Conservation (phyloP, 2,113 vertebrate species). For the Ornithorhynchus anatinus region DNA sequence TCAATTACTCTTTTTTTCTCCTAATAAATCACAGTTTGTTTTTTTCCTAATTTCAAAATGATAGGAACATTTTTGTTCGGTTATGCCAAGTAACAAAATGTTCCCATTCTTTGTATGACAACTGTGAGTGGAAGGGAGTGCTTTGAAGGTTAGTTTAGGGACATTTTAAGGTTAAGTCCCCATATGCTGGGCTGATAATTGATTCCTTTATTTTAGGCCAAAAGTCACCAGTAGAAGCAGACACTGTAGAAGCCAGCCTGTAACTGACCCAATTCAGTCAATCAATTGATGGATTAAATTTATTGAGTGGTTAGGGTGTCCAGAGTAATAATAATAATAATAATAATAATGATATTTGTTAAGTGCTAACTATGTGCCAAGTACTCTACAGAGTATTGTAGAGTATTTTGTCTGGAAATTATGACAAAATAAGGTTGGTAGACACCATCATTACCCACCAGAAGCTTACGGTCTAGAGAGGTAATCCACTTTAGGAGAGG, state of each 20-base stretch:
- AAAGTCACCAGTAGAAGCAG: constrained; percentile 31
- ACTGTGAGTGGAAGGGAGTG: constrained; percentile 22
- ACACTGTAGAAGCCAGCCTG: neutral
- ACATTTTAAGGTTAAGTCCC: constrained; percentile 35
- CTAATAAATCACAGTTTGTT: constrained; percentile 17
- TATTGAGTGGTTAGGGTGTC: neutral
- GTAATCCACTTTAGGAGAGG: neutral
- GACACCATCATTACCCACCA: too few relatives aligned
- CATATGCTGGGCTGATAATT: constrained; percentile 47
- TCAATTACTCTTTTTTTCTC: constrained; percentile 61
- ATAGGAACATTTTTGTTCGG: constrained; percentile 46
- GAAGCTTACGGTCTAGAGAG: too few relatives aligned
- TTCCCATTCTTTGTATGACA: constrained; percentile 39
- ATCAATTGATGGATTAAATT: neutral
- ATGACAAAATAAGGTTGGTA: too few relatives aligned
- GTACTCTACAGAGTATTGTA: too few relatives aligned
- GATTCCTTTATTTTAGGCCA: constrained; percentile 58
- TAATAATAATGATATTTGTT: too few relatives aligned
- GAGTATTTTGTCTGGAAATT: too few relatives aligned
- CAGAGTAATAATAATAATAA: neutral
- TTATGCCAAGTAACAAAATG: constrained; percentile 15
- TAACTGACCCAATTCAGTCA: neutral
- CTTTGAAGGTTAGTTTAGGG: constrained; percentile 52
- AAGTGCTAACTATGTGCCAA: too few relatives aligned
- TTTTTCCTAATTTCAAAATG: constrained; percentile 59